Evolutionary conservation across 2,797 vertebrate genomes (phyloP), one percentile per base, ranked within the genome.

Genomic region (Lepus oiostolus): DNA sequence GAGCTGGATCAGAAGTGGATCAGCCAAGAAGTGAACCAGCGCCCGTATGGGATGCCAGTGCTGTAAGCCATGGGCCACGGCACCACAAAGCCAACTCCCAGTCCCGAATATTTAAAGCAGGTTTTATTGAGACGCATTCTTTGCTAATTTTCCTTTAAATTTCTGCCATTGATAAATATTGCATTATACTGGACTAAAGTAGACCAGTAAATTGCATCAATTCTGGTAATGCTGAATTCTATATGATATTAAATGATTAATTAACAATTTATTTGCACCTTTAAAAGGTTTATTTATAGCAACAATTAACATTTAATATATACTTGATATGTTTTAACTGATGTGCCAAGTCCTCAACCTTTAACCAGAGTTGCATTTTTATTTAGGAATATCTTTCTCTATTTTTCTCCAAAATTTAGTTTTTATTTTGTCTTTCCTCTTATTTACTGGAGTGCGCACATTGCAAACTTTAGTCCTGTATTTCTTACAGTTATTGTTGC

Each of bases 351-450:
- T 65, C 58, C 62, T 93, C 35, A 60, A 32, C 30, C 76, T 90
- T 80, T 91, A 10, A 19, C 32, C 4, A 38, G 16, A 77, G 10
- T 35, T 86, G 4, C 6, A 70, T 4, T 74, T 50, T 92, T 72
- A 74, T 47, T 91, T 89, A 84, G 13, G 22, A 35, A 5, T 80
- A 0, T 92, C 19, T 95, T 90, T 91, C 17, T 24, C 22, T 81
- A 1, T 86, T 13, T 93, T 65, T 22, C 21, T 71, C 47, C 17
- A 71, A 90, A 91, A 77, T 89, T 96, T 92, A 54, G 47, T 70
- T 88, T 84, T 82, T 83, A 62, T 91, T 95, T 94, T 94, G 16
- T 21, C 88, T 85, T 90, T 93, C 67, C 82, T 93, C 30, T 81
- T 93, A 52, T 75, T 93, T 82, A 80, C 70, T 93, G 1, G 38